Evolutionary conservation across 2,888 invertebrate species (phyloP).

Genomic region (Pterostichus niger): DNA sequence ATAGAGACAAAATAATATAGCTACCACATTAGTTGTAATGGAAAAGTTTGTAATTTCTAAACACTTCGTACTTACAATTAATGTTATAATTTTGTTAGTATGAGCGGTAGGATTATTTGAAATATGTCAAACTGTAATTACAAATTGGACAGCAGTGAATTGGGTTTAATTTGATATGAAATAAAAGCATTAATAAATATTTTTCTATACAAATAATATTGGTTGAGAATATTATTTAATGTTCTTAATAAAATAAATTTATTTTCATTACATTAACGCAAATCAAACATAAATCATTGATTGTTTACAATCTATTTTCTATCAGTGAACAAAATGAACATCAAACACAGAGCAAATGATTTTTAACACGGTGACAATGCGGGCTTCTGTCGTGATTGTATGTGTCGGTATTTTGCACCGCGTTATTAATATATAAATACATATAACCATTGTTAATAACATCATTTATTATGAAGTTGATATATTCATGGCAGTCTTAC

Average conservation of each 20-base stretch:
- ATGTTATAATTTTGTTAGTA: too few species aligned
- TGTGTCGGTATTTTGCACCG: neutral
- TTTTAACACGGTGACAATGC: slow-evolving; percentile 15
- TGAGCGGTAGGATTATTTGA: too few species aligned
- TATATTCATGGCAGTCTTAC: slow-evolving; percentile 8
- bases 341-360: slow-evolving; percentile 15
- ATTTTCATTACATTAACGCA: slow-evolving; percentile 25
- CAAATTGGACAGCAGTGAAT: too few species aligned
- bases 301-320: slow-evolving; percentile 24
- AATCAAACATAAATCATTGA: slow-evolving; percentile 18
- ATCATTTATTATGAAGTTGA: slow-evolving; percentile 38
- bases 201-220: too few species aligned
- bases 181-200: too few species aligned
- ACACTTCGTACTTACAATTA: too few species aligned
- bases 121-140: too few species aligned
- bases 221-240: too few species aligned
- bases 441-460: slow-evolving; percentile 30
- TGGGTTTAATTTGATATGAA: too few species aligned
- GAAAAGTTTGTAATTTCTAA: too few species aligned
- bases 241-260: neutral
- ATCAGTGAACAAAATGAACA: neutral
- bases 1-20: too few species aligned
- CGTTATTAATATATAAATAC: slow-evolving; percentile 38
- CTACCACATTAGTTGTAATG: too few species aligned
- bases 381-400: neutral